These are phyloP conservation scores for Agrotis exclamationis DNA, from an alignment of 2,888 invertebrate species.

Conservation along the genomic window DNA sequence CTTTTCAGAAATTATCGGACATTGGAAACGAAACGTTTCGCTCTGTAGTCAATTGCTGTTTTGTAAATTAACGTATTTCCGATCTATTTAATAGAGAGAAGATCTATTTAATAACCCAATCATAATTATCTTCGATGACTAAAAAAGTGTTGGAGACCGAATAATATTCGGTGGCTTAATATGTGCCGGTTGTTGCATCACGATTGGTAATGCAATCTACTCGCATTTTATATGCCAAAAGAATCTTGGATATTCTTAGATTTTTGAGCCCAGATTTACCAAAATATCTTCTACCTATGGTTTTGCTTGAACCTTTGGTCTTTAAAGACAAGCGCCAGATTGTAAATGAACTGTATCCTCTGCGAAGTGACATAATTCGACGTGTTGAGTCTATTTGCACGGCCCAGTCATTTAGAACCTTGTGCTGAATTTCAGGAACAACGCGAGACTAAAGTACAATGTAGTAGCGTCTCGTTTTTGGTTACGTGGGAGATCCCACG, in stretches of 20 bases:
- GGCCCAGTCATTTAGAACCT: constrained; percentile 49
- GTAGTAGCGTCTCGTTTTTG: constrained; percentile 44
- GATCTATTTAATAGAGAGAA: too few species aligned
- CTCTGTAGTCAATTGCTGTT: not conserved
- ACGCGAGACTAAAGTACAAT: constrained; percentile 53
- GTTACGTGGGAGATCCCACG: constrained; percentile 65
- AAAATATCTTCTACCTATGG: not conserved
- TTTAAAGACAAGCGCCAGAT: constrained; percentile 11
- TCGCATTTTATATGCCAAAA: constrained; percentile 24
- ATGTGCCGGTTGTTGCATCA: constrained; percentile 34
- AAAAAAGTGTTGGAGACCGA: not conserved
- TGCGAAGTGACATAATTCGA: constrained; percentile 41
- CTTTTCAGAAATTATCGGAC: constrained; percentile 1
- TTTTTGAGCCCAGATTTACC: constrained; percentile 4
- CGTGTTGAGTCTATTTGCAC: constrained; percentile 46
- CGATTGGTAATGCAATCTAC: constrained; percentile 30
- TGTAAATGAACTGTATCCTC: constrained; percentile 18
- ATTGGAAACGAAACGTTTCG: not conserved
- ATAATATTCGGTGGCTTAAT: constrained; percentile 29
- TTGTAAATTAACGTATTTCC: not conserved
- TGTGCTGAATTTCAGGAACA: constrained; percentile 60
- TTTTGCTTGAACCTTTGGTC: constrained; percentile 13
- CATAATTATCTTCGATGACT: constrained; percentile 10
- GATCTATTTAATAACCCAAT: too few species aligned
- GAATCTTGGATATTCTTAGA: constrained; percentile 30